phyloP scores from a whole-genome alignment of 1,140 invertebrate species.

The Acromyrmex charruanus region DNA sequence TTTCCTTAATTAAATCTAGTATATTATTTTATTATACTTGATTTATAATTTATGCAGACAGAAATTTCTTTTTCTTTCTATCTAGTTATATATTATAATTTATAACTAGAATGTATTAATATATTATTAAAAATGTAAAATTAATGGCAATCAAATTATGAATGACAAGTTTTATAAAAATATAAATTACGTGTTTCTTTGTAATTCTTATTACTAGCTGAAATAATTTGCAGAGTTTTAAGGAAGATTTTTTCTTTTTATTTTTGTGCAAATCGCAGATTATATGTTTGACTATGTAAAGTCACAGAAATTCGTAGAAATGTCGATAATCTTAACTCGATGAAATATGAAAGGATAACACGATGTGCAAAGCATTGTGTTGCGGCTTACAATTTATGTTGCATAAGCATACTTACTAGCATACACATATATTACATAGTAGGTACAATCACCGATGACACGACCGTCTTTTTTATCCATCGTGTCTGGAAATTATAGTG shows the following conservation, averaged over 20 bases:
- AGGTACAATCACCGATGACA: not conserved
- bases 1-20: too few relatives aligned
- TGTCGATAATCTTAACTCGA: slow-evolving; percentile 1
- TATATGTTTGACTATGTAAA: not conserved
- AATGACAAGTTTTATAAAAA: not conserved
- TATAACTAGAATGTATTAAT: too few relatives aligned
- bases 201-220: not conserved
- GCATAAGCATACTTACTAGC: not conserved
- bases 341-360: slow-evolving; percentile 23
- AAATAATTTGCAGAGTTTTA: not conserved
- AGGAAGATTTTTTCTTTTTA: not conserved
- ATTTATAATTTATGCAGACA: too few relatives aligned
- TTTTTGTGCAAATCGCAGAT: not conserved
- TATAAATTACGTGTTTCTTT: not conserved
- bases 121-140: too few relatives aligned
- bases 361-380: not conserved
- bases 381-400: not conserved
- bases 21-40: too few relatives aligned
- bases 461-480: slow-evolving; percentile 1
- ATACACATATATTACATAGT: too few relatives aligned
- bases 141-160: too few relatives aligned
- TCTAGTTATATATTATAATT: too few relatives aligned
- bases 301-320: not conserved
- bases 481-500: not conserved
- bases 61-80: too few relatives aligned